phyloP scores from a whole-genome alignment of 2,113 vertebrate species.

The Mobula birostris region DNA sequence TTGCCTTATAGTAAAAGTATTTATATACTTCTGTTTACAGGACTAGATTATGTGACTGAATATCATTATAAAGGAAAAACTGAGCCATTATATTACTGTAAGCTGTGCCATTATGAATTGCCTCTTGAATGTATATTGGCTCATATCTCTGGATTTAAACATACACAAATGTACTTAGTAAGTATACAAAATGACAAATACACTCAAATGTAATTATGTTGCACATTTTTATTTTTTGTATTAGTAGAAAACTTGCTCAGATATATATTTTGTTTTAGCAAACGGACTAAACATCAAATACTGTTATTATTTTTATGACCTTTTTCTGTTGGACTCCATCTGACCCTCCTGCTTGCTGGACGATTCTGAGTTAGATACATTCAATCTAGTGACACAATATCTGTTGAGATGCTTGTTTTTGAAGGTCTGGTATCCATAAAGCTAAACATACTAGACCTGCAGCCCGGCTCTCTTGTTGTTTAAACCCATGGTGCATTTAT shows the following conservation, averaged over 20 bases:
- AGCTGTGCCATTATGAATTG: conserved; percentile 23
- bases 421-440: too few relatives aligned
- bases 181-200: neutral
- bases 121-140: neutral
- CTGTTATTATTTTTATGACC: neutral
- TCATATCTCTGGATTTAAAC: conserved; percentile 34
- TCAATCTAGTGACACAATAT: too few relatives aligned
- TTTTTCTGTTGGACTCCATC: too few relatives aligned
- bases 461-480: too few relatives aligned
- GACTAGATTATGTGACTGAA: conserved; percentile 27
- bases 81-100: conserved; percentile 9
- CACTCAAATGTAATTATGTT: neutral
- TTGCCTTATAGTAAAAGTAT: neutral
- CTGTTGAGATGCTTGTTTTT: too few relatives aligned
- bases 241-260: neutral
- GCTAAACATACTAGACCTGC: too few relatives aligned
- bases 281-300: neutral
- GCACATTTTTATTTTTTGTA: neutral
- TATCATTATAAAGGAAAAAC: conserved; percentile 13
- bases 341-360: too few relatives aligned
- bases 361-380: too few relatives aligned
- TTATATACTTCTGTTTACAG: neutral
- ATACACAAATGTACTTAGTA: neutral
- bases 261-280: neutral
- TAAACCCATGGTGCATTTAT: too few relatives aligned